These are phyloP conservation scores for Polyodon spathula DNA, from an alignment of 2,113 vertebrate genomes.

Conservation along the genomic window DNA sequence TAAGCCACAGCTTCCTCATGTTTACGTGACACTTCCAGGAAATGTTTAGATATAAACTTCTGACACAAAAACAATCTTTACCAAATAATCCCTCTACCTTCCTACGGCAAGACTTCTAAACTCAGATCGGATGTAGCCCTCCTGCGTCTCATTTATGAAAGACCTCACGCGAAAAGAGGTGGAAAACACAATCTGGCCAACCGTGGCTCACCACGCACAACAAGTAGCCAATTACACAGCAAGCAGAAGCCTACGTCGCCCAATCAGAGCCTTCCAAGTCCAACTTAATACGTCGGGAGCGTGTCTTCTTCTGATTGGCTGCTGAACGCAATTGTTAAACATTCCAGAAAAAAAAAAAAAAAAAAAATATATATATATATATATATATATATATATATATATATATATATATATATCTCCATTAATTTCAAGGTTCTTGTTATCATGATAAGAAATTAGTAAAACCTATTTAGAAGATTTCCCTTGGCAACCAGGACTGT, in stretches of 20 bases:
- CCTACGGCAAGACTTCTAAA: constrained; percentile 22
- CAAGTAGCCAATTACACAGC: constrained; percentile 44
- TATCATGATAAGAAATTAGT: neutral
- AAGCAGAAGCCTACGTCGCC: constrained; percentile 16
- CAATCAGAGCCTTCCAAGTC: constrained; percentile 77
- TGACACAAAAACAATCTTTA: constrained; percentile 15
- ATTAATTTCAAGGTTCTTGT: no score
- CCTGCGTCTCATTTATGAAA: constrained; percentile 36
- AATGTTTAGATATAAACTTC: constrained; percentile 15
- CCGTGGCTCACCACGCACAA: constrained; percentile 80
- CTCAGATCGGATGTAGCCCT: constrained; percentile 15
- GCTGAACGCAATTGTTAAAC: no score
- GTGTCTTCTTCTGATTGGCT: constrained; percentile 68
- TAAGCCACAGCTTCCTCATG: constrained; percentile 71
- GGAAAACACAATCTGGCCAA: constrained; percentile 50
- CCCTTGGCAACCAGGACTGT: constrained; percentile 10
- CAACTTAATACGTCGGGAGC: constrained; percentile 57
- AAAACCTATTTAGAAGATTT: constrained; percentile 8
- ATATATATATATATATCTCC: no score
- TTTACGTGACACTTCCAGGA: constrained; percentile 13
- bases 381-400: no score
- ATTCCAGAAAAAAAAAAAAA: no score
- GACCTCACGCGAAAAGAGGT: constrained; percentile 19
- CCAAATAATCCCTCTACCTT: neutral
- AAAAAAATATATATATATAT: no score